Conservation (phyloP, 2,113 vertebrate species). For the Cyprinodon brontotheroides region DNA sequence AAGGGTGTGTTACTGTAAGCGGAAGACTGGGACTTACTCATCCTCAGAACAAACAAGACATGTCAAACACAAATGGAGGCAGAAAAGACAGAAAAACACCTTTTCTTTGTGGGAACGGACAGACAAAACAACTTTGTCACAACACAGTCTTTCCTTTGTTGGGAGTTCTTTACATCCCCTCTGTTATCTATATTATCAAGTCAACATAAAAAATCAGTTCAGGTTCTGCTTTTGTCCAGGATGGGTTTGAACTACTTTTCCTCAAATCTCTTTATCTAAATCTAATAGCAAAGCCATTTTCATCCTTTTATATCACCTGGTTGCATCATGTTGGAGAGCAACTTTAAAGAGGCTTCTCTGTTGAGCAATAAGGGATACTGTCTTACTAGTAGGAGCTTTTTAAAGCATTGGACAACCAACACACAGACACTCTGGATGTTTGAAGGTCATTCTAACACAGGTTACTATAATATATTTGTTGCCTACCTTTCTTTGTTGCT, state of each 20-base stretch:
- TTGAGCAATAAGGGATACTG: constrained; percentile 3
- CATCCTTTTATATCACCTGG: constrained; percentile 17
- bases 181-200: constrained; percentile 56
- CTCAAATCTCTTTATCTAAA: constrained; percentile 50
- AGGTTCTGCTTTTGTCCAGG: constrained; percentile 34
- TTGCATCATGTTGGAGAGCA: constrained; percentile 31
- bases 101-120: constrained; percentile 48
- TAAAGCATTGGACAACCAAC: neutral
- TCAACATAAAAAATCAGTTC: constrained; percentile 56
- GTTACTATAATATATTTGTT: too few species aligned
- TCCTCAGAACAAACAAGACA: constrained; percentile 54
- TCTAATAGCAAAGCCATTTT: constrained; percentile 35
- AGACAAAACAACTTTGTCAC: constrained; percentile 76
- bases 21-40: constrained; percentile 40
- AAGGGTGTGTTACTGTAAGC: constrained; percentile 41
- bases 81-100: constrained; percentile 33
- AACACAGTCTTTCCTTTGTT: constrained; percentile 50
- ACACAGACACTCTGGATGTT: too few species aligned
- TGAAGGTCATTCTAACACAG: too few species aligned
- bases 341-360: constrained; percentile 31
- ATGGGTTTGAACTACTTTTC: constrained; percentile 23
- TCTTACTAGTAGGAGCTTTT: constrained; percentile 12
- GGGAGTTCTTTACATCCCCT: constrained; percentile 16
- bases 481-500: too few species aligned
- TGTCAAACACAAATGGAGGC: constrained; percentile 35